A percentile compares a stretch with the other conserved stretches of the same genome.
Conservation (phyloP, 2,113 vertebrate species). For the Tachysurus vachellii region DNA sequence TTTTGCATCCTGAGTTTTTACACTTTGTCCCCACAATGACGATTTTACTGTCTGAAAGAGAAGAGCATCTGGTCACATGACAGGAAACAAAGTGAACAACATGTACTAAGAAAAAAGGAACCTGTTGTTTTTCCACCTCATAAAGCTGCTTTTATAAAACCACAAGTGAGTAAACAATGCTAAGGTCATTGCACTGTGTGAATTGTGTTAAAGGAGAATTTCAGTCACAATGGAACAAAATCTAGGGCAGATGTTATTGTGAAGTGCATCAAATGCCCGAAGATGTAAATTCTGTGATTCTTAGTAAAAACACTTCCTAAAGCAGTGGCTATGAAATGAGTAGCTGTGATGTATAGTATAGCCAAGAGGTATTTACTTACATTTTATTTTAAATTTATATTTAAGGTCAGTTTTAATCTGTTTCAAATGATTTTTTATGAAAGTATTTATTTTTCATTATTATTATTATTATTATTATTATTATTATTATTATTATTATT, state of each 20-base stretch:
- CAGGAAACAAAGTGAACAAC: background rate
- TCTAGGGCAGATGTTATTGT: background rate
- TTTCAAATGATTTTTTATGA: too few species aligned
- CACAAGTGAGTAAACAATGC: background rate
- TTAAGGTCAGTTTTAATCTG: too few species aligned
- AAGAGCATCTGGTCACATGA: background rate
- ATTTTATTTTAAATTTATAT: too few species aligned
- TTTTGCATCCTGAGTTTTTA: constrained; percentile 89
- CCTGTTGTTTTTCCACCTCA: background rate
- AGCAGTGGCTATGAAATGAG: background rate
- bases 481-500: too few species aligned
- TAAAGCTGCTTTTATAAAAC: background rate
- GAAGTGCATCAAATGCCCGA: background rate
- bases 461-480: too few species aligned
- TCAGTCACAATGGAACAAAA: background rate
- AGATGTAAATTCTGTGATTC: background rate
- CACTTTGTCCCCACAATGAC: constrained; percentile 77
- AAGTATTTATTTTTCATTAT: too few species aligned
- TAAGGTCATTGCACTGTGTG: background rate
- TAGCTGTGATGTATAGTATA: background rate
- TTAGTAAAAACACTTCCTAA: background rate
- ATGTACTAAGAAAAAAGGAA: constrained; percentile 9
- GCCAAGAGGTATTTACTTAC: background rate
- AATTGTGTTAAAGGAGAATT: too few species aligned
- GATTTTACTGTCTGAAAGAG: constrained; percentile 61